Percentiles rank a stretch among this genome's conserved stretches.
Conservation (phyloP, 2,113 vertebrate genomes). For the human (Homo sapiens) region DNA sequence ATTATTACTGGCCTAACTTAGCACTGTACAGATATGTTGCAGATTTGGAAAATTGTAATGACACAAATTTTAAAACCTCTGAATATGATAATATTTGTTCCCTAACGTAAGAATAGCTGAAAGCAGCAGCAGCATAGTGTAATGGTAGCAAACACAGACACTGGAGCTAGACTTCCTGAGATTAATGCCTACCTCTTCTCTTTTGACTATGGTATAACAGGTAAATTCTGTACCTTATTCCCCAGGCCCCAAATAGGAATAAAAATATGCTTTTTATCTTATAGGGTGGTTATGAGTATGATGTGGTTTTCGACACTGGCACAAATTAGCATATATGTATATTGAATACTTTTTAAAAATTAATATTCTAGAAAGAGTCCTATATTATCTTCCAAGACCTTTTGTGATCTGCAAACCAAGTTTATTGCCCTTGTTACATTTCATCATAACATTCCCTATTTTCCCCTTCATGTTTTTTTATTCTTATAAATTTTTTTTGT, state of each 20-base stretch:
- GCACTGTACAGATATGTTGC: not conserved
- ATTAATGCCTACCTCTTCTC: not conserved
- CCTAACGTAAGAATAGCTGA: not conserved
- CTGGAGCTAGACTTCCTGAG: not conserved
- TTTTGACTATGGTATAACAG: not conserved
- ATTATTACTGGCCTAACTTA: not conserved
- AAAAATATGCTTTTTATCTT: not conserved
- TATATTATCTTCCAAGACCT: not conserved
- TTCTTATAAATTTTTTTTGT: not conserved
- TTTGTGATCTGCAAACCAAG: not conserved
- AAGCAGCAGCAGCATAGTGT: not conserved
- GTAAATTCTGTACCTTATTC: not conserved
- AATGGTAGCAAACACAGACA: not conserved
- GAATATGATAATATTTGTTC: not conserved
- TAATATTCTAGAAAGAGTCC: not conserved
- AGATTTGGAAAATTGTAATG: not conserved
- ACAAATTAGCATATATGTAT: not conserved
- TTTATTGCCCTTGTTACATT: not conserved
- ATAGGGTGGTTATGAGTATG: not conserved
- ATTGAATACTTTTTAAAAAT: not conserved
- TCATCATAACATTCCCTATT: not conserved
- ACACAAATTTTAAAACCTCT: not conserved
- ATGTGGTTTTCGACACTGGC: not conserved
- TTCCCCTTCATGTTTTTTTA: not conserved
- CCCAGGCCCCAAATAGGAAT: not conserved